A percentile compares a stretch with the other conserved stretches of the same genome.
phyloP scores from a whole-genome alignment of 2,797 vertebrate species.

The Oreochromis grahami region DNA sequence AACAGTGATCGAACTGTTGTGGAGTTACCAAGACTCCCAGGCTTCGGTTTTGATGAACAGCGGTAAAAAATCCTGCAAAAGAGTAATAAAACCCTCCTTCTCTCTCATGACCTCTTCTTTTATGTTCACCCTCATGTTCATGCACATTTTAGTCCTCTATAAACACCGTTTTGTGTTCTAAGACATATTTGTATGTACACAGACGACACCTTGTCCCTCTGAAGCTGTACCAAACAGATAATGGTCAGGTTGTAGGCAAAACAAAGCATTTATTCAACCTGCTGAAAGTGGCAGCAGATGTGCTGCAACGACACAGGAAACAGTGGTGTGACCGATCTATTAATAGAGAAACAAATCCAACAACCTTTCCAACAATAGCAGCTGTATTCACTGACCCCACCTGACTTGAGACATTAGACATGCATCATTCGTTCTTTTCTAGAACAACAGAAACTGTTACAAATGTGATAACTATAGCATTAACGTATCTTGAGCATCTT shows the following conservation, averaged over 20 bases:
- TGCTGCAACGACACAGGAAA: neutral
- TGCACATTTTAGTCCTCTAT: neutral
- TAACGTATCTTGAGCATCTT: neutral
- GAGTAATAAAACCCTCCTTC: neutral
- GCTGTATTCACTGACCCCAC: neutral
- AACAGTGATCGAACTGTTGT: slow-evolving; percentile 70
- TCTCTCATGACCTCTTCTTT: neutral
- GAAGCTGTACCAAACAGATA: slow-evolving; percentile 33
- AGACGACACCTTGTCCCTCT: neutral
- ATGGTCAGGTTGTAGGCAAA: slow-evolving; percentile 28
- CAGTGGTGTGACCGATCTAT: neutral
- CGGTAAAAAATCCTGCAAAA: slow-evolving; percentile 13
- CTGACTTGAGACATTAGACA: neutral
- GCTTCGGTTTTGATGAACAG: slow-evolving; percentile 25
- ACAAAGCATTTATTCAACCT: slow-evolving; percentile 16
- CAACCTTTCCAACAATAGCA: neutral
- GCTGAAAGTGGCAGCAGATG: neutral
- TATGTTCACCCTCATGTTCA: neutral
- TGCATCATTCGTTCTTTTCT: neutral
- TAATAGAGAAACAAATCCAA: neutral
- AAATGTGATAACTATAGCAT: neutral
- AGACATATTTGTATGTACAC: slow-evolving; percentile 3
- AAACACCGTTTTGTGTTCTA: neutral
- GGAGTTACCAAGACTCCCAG: slow-evolving; percentile 43
- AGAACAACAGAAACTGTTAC: neutral